Base-by-base conservation (phyloP, 2,113 vertebrate species). In the Bothrops jararaca region DNA sequence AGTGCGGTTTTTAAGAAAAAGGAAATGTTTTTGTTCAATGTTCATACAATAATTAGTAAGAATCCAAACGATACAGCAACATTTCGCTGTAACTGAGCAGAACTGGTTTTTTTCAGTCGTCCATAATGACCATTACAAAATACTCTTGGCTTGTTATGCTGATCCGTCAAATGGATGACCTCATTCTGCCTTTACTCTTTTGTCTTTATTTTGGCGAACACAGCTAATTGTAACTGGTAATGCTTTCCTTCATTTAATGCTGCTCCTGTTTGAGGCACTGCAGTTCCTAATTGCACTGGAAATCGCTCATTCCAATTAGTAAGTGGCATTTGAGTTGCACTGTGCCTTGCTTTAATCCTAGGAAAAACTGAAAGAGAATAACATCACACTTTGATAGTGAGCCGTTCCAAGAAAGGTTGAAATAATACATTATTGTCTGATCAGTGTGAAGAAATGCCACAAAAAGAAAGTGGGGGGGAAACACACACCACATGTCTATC, bases 1-100 rank as follows among this genome's bases (percentile, higher is more conserved):
- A 93, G 90, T 52, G 93, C 88, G 64, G 64, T 85, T 88, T 95
- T 95, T 96, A 96, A 94, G 93, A 94, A 92, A 93, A 80, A 90
- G 93, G 94, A 94, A 91, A 95, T 95, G 96, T 95, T 93, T 96
- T 95, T 96, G 64, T 94, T 86, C 56, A 97, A 95, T 94, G 95
- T 69, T 13, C 58, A 96, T 94, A 94, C 85, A 91, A 89, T 95
- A 92, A 86, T 80, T 95, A 96, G 87, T 96, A 92, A 96, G 80
- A 58, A 93, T 56, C 93, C 93, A 96, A 95, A 93, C 34, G 56
- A 92, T 53, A 64, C 8, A 22, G 24, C 11, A 92, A 52, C 0
- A 5, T 52, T 50, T 42, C 64, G 22, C 29, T 64, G 4, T 26
- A 22, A 60, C 54, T 80, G 18, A 80, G 34, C 20, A 15, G 20